These are phyloP conservation scores for Eudemis profundana DNA, from an alignment of 2,888 invertebrate genomes.

Conservation along the genomic window DNA sequence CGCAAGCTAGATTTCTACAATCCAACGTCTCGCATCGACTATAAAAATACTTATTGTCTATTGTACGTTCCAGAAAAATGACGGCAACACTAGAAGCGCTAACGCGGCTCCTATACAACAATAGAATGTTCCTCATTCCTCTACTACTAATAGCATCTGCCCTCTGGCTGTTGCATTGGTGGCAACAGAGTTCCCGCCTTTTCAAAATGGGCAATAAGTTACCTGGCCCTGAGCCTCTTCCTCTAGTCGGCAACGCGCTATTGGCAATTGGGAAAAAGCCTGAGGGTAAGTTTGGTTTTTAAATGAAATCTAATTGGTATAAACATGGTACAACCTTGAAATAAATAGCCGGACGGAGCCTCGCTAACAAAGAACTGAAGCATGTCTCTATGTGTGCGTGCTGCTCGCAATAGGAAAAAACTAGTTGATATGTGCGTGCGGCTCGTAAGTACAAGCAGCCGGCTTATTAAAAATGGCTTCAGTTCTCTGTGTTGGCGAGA, in stretches of 20 bases:
- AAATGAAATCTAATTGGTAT: too few relatives aligned
- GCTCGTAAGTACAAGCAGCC: too few relatives aligned
- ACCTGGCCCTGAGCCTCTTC: background rate
- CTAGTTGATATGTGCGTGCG: too few relatives aligned
- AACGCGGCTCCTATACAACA: background rate
- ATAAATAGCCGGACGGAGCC: too few relatives aligned
- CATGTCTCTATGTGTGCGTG: too few relatives aligned
- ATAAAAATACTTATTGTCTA: background rate
- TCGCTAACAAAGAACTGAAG: too few relatives aligned
- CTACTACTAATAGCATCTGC: background rate
- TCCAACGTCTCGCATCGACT: too few relatives aligned
- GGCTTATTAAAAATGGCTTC: too few relatives aligned
- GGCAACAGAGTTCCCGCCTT: background rate
- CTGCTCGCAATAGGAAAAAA: too few relatives aligned
- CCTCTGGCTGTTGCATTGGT: background rate
- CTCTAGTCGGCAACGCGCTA: background rate
- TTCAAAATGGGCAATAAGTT: background rate
- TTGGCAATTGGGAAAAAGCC: background rate
- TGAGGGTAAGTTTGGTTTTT: background rate
- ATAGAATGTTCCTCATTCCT: background rate
- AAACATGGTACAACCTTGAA: too few relatives aligned
- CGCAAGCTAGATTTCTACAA: too few relatives aligned
- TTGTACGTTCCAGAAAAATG: background rate
- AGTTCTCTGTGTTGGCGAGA: too few relatives aligned
- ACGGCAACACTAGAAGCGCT: background rate